phyloP scores from a whole-genome alignment of 2,113 vertebrate species.

The Syngnathus floridae region DNA sequence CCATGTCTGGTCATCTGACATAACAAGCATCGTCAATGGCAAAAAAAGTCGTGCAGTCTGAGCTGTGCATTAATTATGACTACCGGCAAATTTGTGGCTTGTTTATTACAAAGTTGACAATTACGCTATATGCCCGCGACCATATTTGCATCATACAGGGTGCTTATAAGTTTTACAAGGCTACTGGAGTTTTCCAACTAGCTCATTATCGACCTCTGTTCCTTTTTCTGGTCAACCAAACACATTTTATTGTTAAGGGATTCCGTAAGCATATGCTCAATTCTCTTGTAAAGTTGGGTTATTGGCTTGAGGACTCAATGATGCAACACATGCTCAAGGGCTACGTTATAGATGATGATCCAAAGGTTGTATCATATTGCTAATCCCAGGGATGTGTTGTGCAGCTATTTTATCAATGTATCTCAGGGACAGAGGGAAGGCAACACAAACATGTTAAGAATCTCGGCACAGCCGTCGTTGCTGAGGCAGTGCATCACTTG shows the following conservation, averaged over 20 bases:
- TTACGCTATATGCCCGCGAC: no score
- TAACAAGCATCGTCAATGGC: no score
- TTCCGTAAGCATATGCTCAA: constrained; percentile 7
- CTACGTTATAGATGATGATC: constrained; percentile 1
- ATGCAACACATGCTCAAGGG: background rate
- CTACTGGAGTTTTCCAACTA: no score
- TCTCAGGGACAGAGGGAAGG: constrained; percentile 33
- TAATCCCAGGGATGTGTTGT: constrained; percentile 16
- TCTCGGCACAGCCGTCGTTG: constrained; percentile 37
- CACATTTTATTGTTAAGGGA: background rate
- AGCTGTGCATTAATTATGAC: no score
- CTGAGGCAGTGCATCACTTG: constrained; percentile 37
- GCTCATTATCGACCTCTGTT: no score
- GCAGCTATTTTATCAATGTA: constrained; percentile 26
- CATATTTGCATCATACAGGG: no score
- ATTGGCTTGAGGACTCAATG: background rate
- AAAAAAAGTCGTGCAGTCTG: no score
- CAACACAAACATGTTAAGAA: constrained; percentile 32
- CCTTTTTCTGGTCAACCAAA: no score
- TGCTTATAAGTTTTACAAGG: no score
- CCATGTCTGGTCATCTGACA: no score
- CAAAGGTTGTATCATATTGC: constrained; percentile 32
- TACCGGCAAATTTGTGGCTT: no score
- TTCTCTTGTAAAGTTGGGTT: background rate
- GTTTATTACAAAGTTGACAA: no score